A percentile compares a stretch with the other conserved stretches of the same genome.
phyloP scores from a whole-genome alignment of 2,888 invertebrate genomes.

The Clunio marinus region DNA sequence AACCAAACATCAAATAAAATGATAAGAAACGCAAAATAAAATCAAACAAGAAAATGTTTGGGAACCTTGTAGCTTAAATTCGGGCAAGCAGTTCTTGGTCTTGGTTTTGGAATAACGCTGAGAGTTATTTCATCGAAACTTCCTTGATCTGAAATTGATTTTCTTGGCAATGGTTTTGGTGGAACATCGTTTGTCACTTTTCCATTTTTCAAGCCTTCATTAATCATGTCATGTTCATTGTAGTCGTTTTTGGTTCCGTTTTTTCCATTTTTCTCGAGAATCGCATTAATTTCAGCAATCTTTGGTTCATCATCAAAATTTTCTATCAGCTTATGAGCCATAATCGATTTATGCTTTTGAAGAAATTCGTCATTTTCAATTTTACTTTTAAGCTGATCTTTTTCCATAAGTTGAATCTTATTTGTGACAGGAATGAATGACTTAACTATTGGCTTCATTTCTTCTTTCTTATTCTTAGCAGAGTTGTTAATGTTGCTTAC shows the following conservation, averaged over 20 bases:
- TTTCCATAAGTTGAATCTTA: constrained; percentile 16
- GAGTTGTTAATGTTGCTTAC: constrained; percentile 50
- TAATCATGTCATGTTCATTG: constrained; percentile 46
- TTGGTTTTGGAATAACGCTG: constrained; percentile 53
- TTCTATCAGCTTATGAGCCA: constrained; percentile 25
- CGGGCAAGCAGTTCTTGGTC: constrained; percentile 68
- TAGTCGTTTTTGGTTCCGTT: constrained; percentile 42
- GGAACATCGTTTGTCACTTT: constrained; percentile 50
- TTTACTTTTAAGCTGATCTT: constrained; percentile 18
- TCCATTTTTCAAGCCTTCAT: constrained; percentile 44
- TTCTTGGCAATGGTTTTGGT: constrained; percentile 76
- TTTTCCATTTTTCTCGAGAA: constrained; percentile 42
- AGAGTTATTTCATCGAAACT: constrained; percentile 51
- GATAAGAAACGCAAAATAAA: constrained; percentile 40
- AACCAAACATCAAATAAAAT: constrained; percentile 29
- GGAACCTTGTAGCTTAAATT: constrained; percentile 68
- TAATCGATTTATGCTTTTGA: constrained; percentile 39
- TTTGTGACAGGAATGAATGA: not conserved
- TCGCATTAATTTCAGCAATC: constrained; percentile 1
- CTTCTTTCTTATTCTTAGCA: constrained; percentile 25
- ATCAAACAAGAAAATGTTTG: constrained; percentile 43
- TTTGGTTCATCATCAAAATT: constrained; percentile 39
- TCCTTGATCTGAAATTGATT: constrained; percentile 67
- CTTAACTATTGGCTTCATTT: not conserved
- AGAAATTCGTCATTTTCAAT: constrained; percentile 30